These are phyloP conservation scores for Macquaria australasica DNA, from an alignment of 2,113 vertebrate species.

Conservation along the genomic window DNA sequence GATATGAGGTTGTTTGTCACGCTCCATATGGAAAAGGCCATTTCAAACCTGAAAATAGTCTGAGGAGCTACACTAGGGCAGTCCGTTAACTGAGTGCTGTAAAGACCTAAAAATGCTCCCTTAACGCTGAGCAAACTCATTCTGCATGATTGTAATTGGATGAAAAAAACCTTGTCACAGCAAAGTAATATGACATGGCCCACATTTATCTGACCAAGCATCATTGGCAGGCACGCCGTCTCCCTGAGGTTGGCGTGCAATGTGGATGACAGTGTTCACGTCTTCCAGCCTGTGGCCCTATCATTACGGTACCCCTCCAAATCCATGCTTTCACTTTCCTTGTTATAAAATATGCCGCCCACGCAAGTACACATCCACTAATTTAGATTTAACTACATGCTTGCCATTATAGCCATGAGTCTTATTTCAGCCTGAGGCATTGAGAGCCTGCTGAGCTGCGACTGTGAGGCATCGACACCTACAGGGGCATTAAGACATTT, in stretches of 20 bases:
- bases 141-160: constrained; percentile 44
- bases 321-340: constrained; percentile 64
- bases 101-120: constrained; percentile 21
- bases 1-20: constrained; percentile 36
- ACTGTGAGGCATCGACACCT: constrained; percentile 7
- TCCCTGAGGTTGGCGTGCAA: constrained; percentile 45
- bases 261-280: constrained; percentile 45
- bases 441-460: not conserved
- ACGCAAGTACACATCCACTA: constrained; percentile 58
- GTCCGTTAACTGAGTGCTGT: not conserved
- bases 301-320: constrained; percentile 65
- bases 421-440: constrained; percentile 42
- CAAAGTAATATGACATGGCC: constrained; percentile 41
- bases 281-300: constrained; percentile 31
- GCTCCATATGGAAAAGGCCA: constrained; percentile 28
- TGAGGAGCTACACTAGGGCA: constrained; percentile 4
- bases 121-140: constrained; percentile 41
- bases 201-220: constrained; percentile 45
- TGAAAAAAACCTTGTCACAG: constrained; percentile 40
- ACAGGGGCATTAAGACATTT: not conserved
- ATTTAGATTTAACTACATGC: constrained; percentile 69
- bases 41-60: constrained; percentile 42
- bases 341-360: constrained; percentile 71
- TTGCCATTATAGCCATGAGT: constrained; percentile 25
- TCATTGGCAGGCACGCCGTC: constrained; percentile 14